These are phyloP conservation scores for Equus quagga DNA, from an alignment of 2,113 vertebrate species.

Conservation along the genomic window DNA sequence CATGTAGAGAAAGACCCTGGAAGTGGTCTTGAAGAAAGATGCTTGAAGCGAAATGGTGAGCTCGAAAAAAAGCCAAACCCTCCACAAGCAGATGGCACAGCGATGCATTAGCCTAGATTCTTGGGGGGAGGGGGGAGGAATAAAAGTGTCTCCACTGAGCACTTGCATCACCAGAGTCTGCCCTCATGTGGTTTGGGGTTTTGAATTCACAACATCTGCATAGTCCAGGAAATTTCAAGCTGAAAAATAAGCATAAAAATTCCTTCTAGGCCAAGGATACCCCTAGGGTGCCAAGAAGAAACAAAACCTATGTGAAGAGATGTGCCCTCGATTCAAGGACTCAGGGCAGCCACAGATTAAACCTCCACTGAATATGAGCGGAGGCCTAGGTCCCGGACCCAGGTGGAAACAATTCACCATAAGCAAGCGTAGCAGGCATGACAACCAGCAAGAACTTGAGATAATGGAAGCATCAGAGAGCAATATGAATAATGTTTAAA, in stretches of 20 bases:
- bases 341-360: background rate
- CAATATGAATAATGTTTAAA: background rate
- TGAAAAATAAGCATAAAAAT: background rate
- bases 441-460: background rate
- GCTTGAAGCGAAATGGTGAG: background rate
- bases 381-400: background rate
- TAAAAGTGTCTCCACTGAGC: background rate
- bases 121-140: background rate
- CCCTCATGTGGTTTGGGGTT: background rate
- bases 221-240: background rate
- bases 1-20: background rate
- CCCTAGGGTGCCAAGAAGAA: background rate
- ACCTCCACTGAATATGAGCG: background rate
- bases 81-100: background rate
- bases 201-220: background rate
- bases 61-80: background rate
- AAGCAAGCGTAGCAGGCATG: background rate
- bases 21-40: background rate
- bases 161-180: background rate
- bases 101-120: background rate
- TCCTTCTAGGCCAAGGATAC: background rate
- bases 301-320: background rate
- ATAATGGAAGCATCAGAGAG: background rate
- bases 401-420: background rate
- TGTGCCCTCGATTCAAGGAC: background rate